Conservation (phyloP, 2,888 invertebrate genomes). For the Pogonocherus hispidulus region DNA sequence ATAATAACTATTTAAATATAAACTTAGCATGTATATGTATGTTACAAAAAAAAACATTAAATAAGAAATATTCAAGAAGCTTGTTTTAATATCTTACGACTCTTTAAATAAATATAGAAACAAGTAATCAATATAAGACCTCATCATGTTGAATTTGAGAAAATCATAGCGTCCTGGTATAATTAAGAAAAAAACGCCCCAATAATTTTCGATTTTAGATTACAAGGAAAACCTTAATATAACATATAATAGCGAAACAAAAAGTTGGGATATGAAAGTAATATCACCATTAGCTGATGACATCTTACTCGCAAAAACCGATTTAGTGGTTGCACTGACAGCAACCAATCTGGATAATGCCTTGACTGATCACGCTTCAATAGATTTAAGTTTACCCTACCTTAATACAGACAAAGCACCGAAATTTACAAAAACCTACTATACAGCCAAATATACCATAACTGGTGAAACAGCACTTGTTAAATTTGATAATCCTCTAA, state of each 20-base stretch:
- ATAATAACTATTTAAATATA: too few relatives aligned
- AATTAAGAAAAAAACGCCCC: too few relatives aligned
- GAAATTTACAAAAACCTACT: constrained; percentile 34
- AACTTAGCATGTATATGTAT: too few relatives aligned
- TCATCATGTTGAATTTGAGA: too few relatives aligned
- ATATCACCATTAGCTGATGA: background rate
- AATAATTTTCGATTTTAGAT: constrained; percentile 1
- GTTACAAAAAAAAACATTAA: too few relatives aligned
- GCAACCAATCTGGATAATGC: constrained; percentile 30
- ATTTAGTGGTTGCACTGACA: constrained; percentile 36
- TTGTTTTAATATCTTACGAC: too few relatives aligned
- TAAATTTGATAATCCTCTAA: constrained; percentile 14
- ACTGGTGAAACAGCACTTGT: constrained; percentile 5
- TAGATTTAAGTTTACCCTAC: constrained; percentile 1
- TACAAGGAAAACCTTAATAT: constrained; percentile 10
- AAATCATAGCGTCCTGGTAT: too few relatives aligned
- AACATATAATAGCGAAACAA: background rate
- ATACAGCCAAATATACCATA: constrained; percentile 28
- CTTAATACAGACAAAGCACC: constrained; percentile 9
- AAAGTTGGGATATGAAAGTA: constrained; percentile 10
- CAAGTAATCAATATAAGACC: too few relatives aligned
- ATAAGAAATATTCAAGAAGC: too few relatives aligned
- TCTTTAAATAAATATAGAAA: too few relatives aligned
- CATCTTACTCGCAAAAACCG: constrained; percentile 5
- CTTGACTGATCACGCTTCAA: constrained; percentile 15